A percentile compares a stretch with the other conserved stretches of the same genome.
phyloP scores from a whole-genome alignment of 2,888 invertebrate species.

The Bombylius major region DNA sequence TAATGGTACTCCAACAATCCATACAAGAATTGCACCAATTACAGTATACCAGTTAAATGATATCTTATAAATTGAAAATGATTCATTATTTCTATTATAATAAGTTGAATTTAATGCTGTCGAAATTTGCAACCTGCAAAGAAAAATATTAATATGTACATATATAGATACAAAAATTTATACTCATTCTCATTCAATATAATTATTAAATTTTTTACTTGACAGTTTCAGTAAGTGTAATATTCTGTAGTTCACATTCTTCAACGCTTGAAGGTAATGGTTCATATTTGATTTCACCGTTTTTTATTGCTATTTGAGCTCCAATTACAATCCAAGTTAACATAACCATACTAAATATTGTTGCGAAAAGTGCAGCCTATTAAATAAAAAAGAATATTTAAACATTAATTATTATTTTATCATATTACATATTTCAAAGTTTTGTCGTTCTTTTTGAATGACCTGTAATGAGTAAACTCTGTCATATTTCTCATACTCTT shows the following conservation, averaged over 20 bases:
- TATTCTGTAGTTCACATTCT: constrained; percentile 23
- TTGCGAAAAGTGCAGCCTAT: constrained; percentile 26
- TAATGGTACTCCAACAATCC: constrained; percentile 41
- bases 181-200: no score
- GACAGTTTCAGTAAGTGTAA: not conserved
- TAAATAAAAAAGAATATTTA: not conserved
- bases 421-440: no score
- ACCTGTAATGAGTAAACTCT: no score
- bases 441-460: no score
- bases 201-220: no score
- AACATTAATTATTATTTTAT: no score
- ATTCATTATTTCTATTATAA: constrained; percentile 12
- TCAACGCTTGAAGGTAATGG: constrained; percentile 25
- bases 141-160: no score
- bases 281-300: constrained; percentile 24
- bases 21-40: constrained; percentile 39
- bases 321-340: constrained; percentile 29
- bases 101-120: not conserved
- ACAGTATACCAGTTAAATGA: constrained; percentile 49
- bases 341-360: constrained; percentile 23
- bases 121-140: no score
- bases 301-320: constrained; percentile 22
- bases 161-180: no score
- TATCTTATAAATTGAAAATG: constrained; percentile 41
- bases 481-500: no score